Base-by-base conservation (phyloP, 2,888 invertebrate genomes). In the Pollenia amentaria region DNA sequence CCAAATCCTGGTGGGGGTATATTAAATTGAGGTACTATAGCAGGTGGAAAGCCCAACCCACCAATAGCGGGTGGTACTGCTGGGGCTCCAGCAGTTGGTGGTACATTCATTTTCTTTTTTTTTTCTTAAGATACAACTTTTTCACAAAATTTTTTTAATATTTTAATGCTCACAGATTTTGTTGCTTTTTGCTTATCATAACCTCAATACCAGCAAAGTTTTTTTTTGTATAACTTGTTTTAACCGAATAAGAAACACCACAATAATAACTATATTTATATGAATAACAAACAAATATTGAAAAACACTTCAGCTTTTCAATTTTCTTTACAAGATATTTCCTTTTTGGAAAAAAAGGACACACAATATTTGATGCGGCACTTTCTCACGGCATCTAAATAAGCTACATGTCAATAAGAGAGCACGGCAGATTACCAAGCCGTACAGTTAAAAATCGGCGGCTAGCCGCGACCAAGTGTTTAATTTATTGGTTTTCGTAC, bases 1-100 rank as follows among this genome's bases (percentile, higher is more conserved):
- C 88, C 94, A 92, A 91, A 94, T 92, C 96, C 96, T 48, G 97
- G 97, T 12, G 97, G 97, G 38, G 97, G 97, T 51, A 97, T 97
- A 91, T 97, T 96, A 53, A 95, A 96, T 29, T 96, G 96, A 38
- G 96, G 95, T 83, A 96, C 95, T 94, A 91, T 90, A n/a, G 85
- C 55, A 40, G 90, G 87, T 77, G 91, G 91, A 89, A 94, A 95
- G 38, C 93, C 94, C 94, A 95, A 94, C 4, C 93, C 93, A 8
- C 93, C 92, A 89, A 92, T 90, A 18, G 84, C 42, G 21, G 91
- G 90, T n/a, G 90, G 89, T 38, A 90, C 90, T 12, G 88, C 88
- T 18, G 89, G 93, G 0, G 94, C 94, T 81, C 89, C 92, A 87
- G 90, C 88, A 87, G 90, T 88, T 88, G 92, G 94, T 9, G 95